These are phyloP conservation scores for Anas georgica DNA, from an alignment of 2,797 vertebrate genomes.

Conservation along the genomic window DNA sequence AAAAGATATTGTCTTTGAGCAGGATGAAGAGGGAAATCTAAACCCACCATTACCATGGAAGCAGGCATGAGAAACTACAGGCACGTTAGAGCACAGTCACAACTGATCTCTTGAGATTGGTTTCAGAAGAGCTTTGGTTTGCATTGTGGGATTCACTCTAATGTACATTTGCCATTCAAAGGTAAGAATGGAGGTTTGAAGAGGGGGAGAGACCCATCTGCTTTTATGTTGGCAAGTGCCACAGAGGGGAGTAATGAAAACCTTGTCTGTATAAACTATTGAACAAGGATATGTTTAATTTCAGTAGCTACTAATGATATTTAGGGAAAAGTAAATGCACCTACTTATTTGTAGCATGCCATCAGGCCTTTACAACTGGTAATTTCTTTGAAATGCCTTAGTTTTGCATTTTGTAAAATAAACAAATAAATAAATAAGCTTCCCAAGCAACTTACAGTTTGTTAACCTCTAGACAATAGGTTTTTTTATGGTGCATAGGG, in stretches of 20 bases:
- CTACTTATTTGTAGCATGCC: neutral
- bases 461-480: neutral
- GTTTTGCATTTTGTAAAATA: neutral
- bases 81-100: neutral
- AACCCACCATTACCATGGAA: neutral
- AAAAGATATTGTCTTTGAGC: neutral
- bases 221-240: neutral
- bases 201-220: neutral
- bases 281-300: neutral
- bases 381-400: neutral
- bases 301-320: neutral
- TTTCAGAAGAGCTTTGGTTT: neutral
- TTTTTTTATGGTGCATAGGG: neutral
- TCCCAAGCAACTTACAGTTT: neutral
- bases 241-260: neutral
- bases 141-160: neutral
- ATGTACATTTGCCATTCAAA: neutral
- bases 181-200: neutral
- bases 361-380: neutral
- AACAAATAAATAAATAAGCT: neutral
- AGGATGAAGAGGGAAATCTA: neutral
- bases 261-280: neutral
- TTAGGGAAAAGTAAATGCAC: neutral
- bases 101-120: neutral
- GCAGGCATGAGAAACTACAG: neutral